Conservation (phyloP, 2,888 invertebrate species). For the Conops quadrifasciatus region DNA sequence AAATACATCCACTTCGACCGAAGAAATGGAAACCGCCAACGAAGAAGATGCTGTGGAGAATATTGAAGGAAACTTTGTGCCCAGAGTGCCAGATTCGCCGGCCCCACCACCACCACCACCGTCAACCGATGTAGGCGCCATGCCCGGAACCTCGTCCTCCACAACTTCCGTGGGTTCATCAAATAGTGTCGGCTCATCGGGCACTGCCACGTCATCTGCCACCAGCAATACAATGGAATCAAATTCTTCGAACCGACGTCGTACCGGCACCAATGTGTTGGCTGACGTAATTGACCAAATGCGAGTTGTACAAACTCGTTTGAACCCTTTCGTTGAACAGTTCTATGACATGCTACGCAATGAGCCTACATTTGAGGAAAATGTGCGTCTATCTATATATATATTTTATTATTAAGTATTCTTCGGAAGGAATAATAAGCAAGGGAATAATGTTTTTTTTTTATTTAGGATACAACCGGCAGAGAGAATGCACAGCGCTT, state of each 20-base stretch:
- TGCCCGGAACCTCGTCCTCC: slow-evolving; percentile 36
- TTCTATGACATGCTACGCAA: slow-evolving; percentile 71
- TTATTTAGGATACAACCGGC: slow-evolving; percentile 62
- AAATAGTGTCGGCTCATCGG: slow-evolving; percentile 2
- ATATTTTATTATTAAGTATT: no score
- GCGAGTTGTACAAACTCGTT: slow-evolving; percentile 65
- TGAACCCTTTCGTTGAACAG: slow-evolving; percentile 74
- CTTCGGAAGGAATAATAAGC: neutral
- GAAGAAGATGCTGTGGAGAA: slow-evolving; percentile 47
- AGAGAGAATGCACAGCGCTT: slow-evolving; percentile 71
- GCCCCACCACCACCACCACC: neutral
- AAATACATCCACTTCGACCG: slow-evolving; percentile 40
- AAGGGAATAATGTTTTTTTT: no score
- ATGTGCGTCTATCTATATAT: slow-evolving; percentile 47
- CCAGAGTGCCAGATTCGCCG: neutral
- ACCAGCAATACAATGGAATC: slow-evolving; percentile 39
- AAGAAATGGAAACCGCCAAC: slow-evolving; percentile 40
- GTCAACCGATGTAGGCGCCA: slow-evolving; percentile 32
- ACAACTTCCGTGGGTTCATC: slow-evolving; percentile 26
- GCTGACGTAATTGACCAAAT: slow-evolving; percentile 62
- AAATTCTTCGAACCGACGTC: slow-evolving; percentile 51
- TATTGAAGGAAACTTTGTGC: no score
- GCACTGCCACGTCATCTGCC: slow-evolving; percentile 23
- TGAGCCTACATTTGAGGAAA: slow-evolving; percentile 69
- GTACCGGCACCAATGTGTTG: slow-evolving; percentile 61